Evolutionary conservation across 1,140 invertebrate species (phyloP).

Genomic region (Plodia interpunctella): DNA sequence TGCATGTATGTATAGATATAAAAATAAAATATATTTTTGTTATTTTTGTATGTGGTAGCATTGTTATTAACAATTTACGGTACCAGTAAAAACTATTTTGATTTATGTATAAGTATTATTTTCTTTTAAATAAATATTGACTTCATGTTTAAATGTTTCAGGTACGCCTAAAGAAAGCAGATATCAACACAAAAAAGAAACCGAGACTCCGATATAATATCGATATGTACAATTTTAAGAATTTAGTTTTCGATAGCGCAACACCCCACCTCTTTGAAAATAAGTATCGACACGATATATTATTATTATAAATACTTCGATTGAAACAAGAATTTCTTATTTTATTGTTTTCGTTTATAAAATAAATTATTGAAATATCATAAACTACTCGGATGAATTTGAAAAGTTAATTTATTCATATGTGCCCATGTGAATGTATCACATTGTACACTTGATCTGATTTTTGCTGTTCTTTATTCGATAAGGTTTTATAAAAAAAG

Average conservation of each 20-base stretch:
- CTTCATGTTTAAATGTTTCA: constrained; percentile 39
- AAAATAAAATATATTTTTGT: too few relatives aligned
- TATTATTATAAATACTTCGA: constrained; percentile 5
- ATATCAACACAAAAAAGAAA: constrained; percentile 35
- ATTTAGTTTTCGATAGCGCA: neutral
- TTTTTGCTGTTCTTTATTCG: too few relatives aligned
- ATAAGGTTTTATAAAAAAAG: too few relatives aligned
- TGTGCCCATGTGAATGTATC: too few relatives aligned
- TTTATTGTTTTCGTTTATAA: too few relatives aligned
- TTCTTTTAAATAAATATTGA: constrained; percentile 8
- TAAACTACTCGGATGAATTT: too few relatives aligned
- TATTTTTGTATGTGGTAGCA: neutral
- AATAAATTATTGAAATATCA: too few relatives aligned
- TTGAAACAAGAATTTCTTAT: too few relatives aligned
- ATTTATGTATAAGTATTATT: too few relatives aligned
- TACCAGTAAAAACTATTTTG: constrained; percentile 22
- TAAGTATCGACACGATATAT: constrained; percentile 3
- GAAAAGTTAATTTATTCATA: too few relatives aligned
- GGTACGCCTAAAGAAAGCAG: constrained; percentile 56
- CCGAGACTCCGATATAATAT: neutral
- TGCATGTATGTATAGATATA: neutral
- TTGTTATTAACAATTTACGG: constrained; percentile 21
- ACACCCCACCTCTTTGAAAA: constrained; percentile 10
- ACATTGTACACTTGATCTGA: too few relatives aligned
- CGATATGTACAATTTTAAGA: constrained; percentile 1